Base-by-base conservation (phyloP, 2,888 invertebrate species). In the Thera britannica region DNA sequence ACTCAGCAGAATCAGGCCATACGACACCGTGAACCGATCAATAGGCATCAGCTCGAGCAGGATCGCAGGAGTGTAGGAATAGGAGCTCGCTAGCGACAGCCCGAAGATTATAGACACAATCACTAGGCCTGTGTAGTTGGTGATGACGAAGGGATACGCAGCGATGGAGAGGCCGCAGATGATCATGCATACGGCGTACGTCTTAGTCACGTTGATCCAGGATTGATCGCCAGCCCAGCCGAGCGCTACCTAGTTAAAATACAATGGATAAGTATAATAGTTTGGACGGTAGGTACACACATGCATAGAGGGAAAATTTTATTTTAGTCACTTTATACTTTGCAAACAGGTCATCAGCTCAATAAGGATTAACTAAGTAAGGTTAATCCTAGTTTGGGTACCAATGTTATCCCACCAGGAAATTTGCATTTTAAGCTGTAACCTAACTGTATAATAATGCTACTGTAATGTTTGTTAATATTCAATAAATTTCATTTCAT, bases 181-280 rank as follows among this genome's bases (percentile, higher is more conserved):
- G 70, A 96, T 88, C 75, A 98, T 95, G 78, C 97, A 97, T 44
- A 95, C 84, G 0, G 97, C 96, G 88, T 98, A 99, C 6, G 97
- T 95, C 79, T 97, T 95, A 62, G 96, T 96, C 12, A 98, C 96
- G 87, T 98, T 97, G 83, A 97, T 94, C 97, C 97, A 97, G 0
- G 97, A 94, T 80, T 96, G 96, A 86, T 99, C 98, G 0, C 98
- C 98, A 0, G 98, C 95, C 95, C 97, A 97, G 12, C 99, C 99
- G 41, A 98, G 95, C 2, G 95, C 94, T 49, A 98, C 95, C 96
- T 97, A 7, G 41, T 2, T 7, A 41, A 41, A 1, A 41, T 41
- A 41, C 5, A 41, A 41, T 41, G 41, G 7, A 41, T 23, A 23
- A 23, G 23, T 23, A 23, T 23, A 23, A 23, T 23, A 23, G 23